Evolutionary conservation across 2,888 invertebrate species (phyloP), one percentile per base, ranked within the genome.

Genomic region (Mythimna ferrago): DNA sequence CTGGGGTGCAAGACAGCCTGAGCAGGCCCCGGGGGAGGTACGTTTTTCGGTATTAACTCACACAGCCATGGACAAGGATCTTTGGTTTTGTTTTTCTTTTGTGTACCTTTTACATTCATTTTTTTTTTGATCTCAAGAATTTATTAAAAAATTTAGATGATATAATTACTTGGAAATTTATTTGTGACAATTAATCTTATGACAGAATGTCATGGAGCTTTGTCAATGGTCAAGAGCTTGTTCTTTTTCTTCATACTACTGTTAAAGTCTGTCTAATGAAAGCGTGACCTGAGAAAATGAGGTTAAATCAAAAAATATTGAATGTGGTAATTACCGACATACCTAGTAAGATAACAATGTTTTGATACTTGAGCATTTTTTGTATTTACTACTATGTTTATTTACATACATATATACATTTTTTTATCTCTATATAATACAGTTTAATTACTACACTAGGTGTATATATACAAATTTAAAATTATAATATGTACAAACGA

Each of bases 1-100:
- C 96, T 95, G 0, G 97, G 97, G 89, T 97, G 97, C 7, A 96
- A 89, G 3, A 97, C 89, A 53, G 92, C 86, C 44, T 97, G 96
- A 0, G 94, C 90, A 0, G 84, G 76, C 0, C 84, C 91, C 0
- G 95, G 94, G 0, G 66, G 76, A 0, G 94, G 95, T 0, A 95
- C 93, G 72, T 94, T 94, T 2, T 82, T 87, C 0, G 95, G 94
- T 0, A 95, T 90, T 32, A 89, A 67, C 56, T 92, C 88, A 74
- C 95, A 95, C 0, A 90, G 76, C 91, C 92, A 91, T 61, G 71
- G 48, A 7, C 77, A 2, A 35, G 60, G 75, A 9, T 10, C 51
- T 2, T 21, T 26, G 53, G 26, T 69, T 44, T 60, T 41, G 6
- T 16, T 61, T 41, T 61, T 85, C 19, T 86, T 88, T 78, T 91